These are phyloP conservation scores for Nymphicus hollandicus DNA, from an alignment of 2,113 vertebrate species.

Conservation along the genomic window DNA sequence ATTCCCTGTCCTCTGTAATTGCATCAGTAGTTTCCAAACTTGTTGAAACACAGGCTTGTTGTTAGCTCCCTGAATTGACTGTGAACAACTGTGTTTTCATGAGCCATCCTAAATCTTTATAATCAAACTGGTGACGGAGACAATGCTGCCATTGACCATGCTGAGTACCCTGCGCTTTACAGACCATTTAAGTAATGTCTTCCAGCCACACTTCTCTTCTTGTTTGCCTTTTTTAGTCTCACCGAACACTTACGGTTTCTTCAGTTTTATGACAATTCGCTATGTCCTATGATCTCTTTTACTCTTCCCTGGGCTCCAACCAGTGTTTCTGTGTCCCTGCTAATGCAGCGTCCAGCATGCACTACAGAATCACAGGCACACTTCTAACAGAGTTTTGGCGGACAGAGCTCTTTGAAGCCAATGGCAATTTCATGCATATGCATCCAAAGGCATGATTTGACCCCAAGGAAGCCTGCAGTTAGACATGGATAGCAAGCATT, in stretches of 20 bases:
- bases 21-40: constrained; percentile 1
- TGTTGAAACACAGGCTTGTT: constrained; percentile 14
- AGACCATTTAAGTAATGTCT: neutral
- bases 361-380: neutral
- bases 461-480: neutral
- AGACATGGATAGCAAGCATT: neutral
- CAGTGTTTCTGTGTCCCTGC: neutral
- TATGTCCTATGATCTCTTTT: neutral
- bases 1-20: neutral
- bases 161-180: neutral
- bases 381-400: neutral
- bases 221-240: neutral
- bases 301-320: neutral
- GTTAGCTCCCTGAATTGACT: neutral
- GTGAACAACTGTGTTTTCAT: constrained; percentile 44
- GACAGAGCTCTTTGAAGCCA: neutral
- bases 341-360: neutral
- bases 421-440: neutral
- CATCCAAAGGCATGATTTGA: neutral
- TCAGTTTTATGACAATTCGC: neutral
- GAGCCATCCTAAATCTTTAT: constrained; percentile 37
- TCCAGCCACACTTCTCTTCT: neutral
- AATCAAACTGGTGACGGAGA: neutral
- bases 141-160: neutral
- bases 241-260: neutral